Percentiles rank a stretch among this genome's conserved stretches.
These are phyloP conservation scores for Caenorhabditis remanei DNA, from an alignment of 1,140 invertebrate species.

Conservation along the genomic window DNA sequence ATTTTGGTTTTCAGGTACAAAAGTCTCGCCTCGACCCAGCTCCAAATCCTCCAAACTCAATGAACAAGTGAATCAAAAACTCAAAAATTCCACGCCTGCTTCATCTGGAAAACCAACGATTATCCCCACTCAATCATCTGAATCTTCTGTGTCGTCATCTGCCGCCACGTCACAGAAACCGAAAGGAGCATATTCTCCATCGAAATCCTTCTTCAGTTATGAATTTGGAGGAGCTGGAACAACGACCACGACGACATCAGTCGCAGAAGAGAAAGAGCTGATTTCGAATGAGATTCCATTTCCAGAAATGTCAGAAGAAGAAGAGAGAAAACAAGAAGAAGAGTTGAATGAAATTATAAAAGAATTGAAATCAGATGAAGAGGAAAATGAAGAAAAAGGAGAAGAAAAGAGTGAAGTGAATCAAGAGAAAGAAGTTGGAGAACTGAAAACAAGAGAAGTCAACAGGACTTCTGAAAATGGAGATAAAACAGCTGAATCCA, in stretches of 20 bases:
- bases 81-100: neutral
- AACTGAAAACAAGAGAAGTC: slow-evolving; percentile 25
- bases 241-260: neutral
- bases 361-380: slow-evolving; percentile 51
- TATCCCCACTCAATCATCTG: neutral
- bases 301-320: neutral
- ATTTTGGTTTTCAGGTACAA: neutral
- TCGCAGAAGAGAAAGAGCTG: neutral
- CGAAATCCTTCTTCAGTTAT: slow-evolving; percentile 47
- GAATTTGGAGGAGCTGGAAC: slow-evolving; percentile 14
- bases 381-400: neutral
- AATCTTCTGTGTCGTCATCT: neutral
- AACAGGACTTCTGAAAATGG: slow-evolving; percentile 8
- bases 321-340: slow-evolving; percentile 19
- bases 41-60: slow-evolving; percentile 18
- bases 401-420: neutral
- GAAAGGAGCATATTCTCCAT: slow-evolving; percentile 40
- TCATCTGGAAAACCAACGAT: neutral
- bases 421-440: slow-evolving; percentile 30
- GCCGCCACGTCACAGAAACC: neutral
- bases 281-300: slow-evolving; percentile 40
- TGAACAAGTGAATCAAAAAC: neutral
- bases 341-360: slow-evolving; percentile 48
- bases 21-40: slow-evolving; percentile 28
- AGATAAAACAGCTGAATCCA: neutral